Evolutionary conservation across 2,797 vertebrate genomes (phyloP), one percentile per base, ranked within the genome.

Genomic region (Decapterus maruadsi): DNA sequence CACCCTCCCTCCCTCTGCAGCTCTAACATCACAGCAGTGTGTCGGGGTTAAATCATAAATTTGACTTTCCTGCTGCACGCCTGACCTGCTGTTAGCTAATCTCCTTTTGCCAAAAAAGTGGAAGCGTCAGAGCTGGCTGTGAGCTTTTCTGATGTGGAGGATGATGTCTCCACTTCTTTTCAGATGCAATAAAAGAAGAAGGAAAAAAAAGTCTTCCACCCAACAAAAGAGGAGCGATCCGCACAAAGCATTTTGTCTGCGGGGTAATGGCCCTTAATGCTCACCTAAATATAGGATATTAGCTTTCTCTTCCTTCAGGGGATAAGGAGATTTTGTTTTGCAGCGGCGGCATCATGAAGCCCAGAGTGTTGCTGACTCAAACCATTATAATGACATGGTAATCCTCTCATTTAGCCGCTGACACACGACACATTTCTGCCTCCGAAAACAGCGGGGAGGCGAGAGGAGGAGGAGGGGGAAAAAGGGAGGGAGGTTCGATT

Each of bases 311-410:
- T 71, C 86, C 91, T 87, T 82, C 69, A 5, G 84, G 82, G 86
- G 80, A 87, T 89, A 88, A 87, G 75, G 54, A 85, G 86, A 85
- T 87, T 87, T 79, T 80, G 82, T 86, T 89, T 87, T 89, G 82
- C 88, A 80, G 87, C 55, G 34, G 75, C 64, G 59, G 84, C 84
- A 83, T 83, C 75, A 63, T 81, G 82, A 76, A 85, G 75, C 50
- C 11, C 64, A 59, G 54, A 76, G 69, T 76, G 84, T 61, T 84
- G 80, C 90, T 89, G 86, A 90, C 87, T 93, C 88, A 83, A 84
- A 84, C 64, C 71, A 19, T 68, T 59, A 69, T 90, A 93, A 93
- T 91, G 89, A 89, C 87, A 88, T 87, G 87, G 57, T 93, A 94
- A 93, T 93, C 90, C 83, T 43, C 70, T 86, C 89, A 83, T 90